A percentile compares a stretch with the other conserved stretches of the same genome.
phyloP scores from a whole-genome alignment of 2,888 invertebrate genomes.

The Automeris io region DNA sequence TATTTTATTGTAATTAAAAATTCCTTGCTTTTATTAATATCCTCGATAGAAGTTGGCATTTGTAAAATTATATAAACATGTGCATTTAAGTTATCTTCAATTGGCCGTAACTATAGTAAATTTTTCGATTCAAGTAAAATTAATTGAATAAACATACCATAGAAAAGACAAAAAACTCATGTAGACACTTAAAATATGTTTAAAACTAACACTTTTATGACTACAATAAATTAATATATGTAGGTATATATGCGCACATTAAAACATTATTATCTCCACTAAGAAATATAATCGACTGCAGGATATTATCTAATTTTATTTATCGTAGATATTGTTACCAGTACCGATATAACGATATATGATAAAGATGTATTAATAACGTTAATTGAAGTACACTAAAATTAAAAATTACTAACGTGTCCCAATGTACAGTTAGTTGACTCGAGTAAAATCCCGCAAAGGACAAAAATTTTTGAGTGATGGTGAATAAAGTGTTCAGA shows the following conservation, averaged over 20 bases:
- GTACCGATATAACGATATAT: constrained; percentile 31
- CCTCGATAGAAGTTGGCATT: neutral
- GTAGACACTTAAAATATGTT: neutral
- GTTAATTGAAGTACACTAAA: neutral
- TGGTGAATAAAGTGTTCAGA: no score
- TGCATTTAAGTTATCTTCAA: neutral
- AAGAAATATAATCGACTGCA: constrained; percentile 33
- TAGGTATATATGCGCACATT: constrained; percentile 13
- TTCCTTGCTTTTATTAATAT: neutral
- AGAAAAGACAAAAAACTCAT: constrained; percentile 9
- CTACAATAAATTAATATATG: neutral
- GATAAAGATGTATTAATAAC: constrained; percentile 21
- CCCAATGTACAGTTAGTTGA: no score
- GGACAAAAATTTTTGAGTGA: no score
- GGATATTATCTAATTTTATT: constrained; percentile 26
- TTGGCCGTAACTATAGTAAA: neutral
- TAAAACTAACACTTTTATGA: neutral
- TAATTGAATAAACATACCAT: constrained; percentile 7
- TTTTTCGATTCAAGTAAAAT: no score
- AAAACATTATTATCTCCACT: constrained; percentile 25
- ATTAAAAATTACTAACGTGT: no score
- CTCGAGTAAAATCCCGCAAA: no score
- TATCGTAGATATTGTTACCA: constrained; percentile 31
- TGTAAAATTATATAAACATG: constrained; percentile 1
- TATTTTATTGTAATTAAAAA: neutral